phyloP scores from a whole-genome alignment of 92 coral and sea anemone genomes.

The Zoanthus sansibaricus region DNA sequence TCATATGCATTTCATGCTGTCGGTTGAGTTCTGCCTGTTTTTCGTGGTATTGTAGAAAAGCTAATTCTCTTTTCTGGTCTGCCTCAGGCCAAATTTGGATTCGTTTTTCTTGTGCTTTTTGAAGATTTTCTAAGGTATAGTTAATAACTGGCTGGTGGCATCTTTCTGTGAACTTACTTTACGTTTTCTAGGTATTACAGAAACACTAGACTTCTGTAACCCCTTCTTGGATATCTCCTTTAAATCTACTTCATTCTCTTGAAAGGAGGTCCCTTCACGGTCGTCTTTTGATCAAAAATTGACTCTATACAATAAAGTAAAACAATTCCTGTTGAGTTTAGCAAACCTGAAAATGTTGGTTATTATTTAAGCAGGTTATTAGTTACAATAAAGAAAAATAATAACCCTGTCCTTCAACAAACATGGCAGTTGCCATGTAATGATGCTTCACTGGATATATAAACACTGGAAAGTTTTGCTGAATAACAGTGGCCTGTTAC shows the following conservation, averaged over 20 bases:
- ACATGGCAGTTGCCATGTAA: too few species aligned
- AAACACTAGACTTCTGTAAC: conserved; percentile 44
- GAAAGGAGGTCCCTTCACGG: conserved; percentile 25
- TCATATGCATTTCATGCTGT: conserved; percentile 58
- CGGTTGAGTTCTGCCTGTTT: conserved; percentile 68
- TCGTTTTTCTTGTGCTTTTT: conserved; percentile 61
- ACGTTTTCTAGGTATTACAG: conserved; percentile 59
- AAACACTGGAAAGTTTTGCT: too few species aligned
- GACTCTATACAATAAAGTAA: conserved; percentile 2
- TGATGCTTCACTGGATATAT: too few species aligned
- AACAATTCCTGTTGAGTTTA: neutral
- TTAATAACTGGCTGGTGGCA: conserved; percentile 57
- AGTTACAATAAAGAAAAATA: too few species aligned
- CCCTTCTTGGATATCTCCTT: conserved; percentile 15
- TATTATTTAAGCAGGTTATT: too few species aligned
- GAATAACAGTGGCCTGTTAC: too few species aligned
- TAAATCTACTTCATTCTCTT: conserved; percentile 37
- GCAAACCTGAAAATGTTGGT: neutral
- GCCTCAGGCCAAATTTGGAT: conserved; percentile 62
- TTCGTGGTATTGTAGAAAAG: conserved; percentile 67
- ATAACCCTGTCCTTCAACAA: too few species aligned
- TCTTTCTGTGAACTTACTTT: conserved; percentile 58
- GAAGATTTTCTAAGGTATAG: conserved; percentile 59
- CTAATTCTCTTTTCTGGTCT: conserved; percentile 57
- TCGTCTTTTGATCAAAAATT: conserved; percentile 3